These are phyloP conservation scores for Coracopsis vasa DNA, from an alignment of 2,113 vertebrate species.

Conservation along the genomic window DNA sequence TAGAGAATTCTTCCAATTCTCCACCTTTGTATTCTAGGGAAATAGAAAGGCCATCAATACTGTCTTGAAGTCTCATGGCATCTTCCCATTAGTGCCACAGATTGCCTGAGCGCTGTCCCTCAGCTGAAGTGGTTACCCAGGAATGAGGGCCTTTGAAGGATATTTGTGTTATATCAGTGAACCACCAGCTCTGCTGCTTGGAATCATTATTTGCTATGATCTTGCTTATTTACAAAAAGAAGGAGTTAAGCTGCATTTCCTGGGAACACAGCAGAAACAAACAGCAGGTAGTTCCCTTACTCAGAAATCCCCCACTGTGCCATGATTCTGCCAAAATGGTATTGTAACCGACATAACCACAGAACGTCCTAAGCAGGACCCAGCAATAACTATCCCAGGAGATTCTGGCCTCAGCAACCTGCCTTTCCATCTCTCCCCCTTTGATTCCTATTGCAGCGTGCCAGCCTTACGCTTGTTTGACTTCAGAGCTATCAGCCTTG, in stretches of 20 bases:
- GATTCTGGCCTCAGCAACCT: neutral
- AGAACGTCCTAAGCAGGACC: neutral
- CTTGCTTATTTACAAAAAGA: slow-evolving; percentile 16
- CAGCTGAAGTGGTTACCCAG: neutral
- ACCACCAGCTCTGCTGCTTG: neutral
- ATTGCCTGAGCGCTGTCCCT: neutral
- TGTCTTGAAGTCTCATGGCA: neutral
- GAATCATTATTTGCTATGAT: neutral
- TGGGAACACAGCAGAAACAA: slow-evolving; percentile 3
- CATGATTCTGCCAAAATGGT: neutral
- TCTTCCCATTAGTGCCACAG: neutral
- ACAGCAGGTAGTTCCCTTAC: slow-evolving; percentile 9
- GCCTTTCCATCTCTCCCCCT: neutral
- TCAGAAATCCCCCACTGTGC: neutral
- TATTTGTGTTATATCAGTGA: neutral
- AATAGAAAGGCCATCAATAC: neutral
- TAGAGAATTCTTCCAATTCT: neutral
- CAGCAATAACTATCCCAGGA: neutral
- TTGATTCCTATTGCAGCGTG: neutral
- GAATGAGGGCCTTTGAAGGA: neutral
- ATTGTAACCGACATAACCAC: neutral
- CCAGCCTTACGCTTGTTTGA: neutral
- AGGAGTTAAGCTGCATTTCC: neutral
- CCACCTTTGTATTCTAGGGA: neutral
- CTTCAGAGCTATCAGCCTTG: neutral